Evolutionary conservation across 1,140 invertebrate genomes (phyloP).

Genomic region (Mizuhopecten yessoensis): DNA sequence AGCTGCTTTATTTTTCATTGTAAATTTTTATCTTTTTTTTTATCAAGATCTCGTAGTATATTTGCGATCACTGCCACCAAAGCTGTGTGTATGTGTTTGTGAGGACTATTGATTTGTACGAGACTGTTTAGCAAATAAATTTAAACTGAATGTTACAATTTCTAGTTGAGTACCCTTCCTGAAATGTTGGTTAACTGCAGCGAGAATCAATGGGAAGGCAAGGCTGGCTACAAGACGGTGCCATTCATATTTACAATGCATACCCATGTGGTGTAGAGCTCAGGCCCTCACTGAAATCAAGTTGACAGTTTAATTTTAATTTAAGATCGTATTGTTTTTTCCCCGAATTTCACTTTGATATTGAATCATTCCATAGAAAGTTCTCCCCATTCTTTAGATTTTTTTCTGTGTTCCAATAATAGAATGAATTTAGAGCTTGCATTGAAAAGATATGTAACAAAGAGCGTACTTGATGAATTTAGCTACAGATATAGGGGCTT

Average conservation of each 20-base stretch:
- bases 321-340: neutral
- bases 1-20: neutral
- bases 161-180: conserved; percentile 7
- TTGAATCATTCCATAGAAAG: neutral
- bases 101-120: neutral
- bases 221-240: neutral
- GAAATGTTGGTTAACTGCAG: neutral
- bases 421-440: neutral
- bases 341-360: neutral
- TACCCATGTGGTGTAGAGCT: neutral
- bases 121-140: conserved; percentile 6
- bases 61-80: neutral
- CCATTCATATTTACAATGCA: neutral
- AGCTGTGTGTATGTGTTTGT: neutral
- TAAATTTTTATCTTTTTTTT: neutral
- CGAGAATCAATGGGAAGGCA: neutral
- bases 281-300: neutral
- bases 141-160: conserved; percentile 3
- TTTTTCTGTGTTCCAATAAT: neutral
- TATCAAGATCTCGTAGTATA: neutral
- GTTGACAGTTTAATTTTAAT: neutral
- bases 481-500: neutral
- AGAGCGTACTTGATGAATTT: neutral
- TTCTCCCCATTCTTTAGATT: neutral
- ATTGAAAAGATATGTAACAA: conserved; percentile 11